Evolutionary conservation across 1,140 invertebrate genomes (phyloP), one percentile per base, ranked within the genome.

Genomic region (Galleria mellonella): DNA sequence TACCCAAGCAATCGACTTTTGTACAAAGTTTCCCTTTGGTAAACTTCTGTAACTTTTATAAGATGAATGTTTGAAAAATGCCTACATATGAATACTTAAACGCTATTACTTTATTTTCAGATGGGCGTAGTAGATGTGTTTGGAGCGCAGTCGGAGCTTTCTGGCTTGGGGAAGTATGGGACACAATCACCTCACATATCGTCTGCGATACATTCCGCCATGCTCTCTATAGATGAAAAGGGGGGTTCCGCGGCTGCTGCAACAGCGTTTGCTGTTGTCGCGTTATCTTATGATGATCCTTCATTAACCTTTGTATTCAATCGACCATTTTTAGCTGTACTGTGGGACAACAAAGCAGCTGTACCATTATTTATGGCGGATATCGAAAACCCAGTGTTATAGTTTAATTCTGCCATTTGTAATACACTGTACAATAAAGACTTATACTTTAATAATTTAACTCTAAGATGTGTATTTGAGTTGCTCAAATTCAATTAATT

Each of bases 211-310:
- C 93, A 94, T 57, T 92, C 92, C 54, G 89, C 91, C 1, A 90
- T 88, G 56, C 87, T 95, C 38, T 87, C 91, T 37, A 89, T 94
- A 0, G 91, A 93, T 51, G 93, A 95, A 70, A 74, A 91, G 52
- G 93, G 93, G 11, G 91, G 89, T 4, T 84, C 89, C 32, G 92
- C 93, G 13, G 88, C 92, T 2, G 92, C 91, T 4, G 90, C 89
- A 2, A 91, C 93, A 49, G 87, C 88, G 59, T 87, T 87, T 28
- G 62, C 76, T 11, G 86, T 89, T 0, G 83, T 91, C 30, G 90
- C 91, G 1, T 60, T 92, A 17, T 91, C 91, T 56, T 87, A 86
- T 9, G 71, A 87, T 5, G 83, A 86, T 17, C 69, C 72, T 27
- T 84, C 63, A 10, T 43, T 75, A 0, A 43, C 51, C 3, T 82